Base-by-base conservation (phyloP, 2,113 vertebrate species). In the Progne subis region DNA sequence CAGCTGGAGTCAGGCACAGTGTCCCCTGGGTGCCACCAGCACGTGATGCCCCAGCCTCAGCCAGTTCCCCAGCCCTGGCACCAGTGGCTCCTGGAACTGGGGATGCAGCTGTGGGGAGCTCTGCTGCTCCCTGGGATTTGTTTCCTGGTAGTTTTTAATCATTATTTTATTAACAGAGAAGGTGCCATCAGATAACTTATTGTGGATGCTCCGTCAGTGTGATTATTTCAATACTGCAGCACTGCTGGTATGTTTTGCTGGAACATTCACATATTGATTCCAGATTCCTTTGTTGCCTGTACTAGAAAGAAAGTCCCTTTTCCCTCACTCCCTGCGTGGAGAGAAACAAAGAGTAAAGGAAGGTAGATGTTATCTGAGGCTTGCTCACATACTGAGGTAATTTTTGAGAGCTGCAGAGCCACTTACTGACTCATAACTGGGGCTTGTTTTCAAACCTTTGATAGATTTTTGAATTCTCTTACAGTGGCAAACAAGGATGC, bases 121-220 rank as follows among this genome's bases (percentile, higher is more conserved):
- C 65, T 55, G 44, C 59, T 57, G 32, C 14, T 82, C 39, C 43
- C 69, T 79, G 59, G 77, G 37, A 39, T 87, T 68, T 87, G 53
- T 78, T 41, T 87, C 18, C 46, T 49, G 64, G 13, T n/a, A 3
- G 11, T 17, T 64, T 84, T 72, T n/a, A 60, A 85, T 77, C 37
- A 31, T 72, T 49, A 18, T 76, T 88, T 95, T 71, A 89, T 92
- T 67, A 82, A 70, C 13, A 13, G 55, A 67, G 44, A 17, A 19
- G 56, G n/a, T 47, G 31, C 82, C 64, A 83, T 92, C 95, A 88
- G 92, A 81, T 92, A 94, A 64, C 75, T 88, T 72, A 37, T 32
- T 34, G 55, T 8, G 18, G 79, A 23, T 63, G 60, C 85, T 85
- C 78, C 90, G 83, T 44, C 83, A 56, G 41, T 56, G 55, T 31